Base-by-base conservation (phyloP, 2,888 invertebrate species). In the Leucoma salicis region DNA sequence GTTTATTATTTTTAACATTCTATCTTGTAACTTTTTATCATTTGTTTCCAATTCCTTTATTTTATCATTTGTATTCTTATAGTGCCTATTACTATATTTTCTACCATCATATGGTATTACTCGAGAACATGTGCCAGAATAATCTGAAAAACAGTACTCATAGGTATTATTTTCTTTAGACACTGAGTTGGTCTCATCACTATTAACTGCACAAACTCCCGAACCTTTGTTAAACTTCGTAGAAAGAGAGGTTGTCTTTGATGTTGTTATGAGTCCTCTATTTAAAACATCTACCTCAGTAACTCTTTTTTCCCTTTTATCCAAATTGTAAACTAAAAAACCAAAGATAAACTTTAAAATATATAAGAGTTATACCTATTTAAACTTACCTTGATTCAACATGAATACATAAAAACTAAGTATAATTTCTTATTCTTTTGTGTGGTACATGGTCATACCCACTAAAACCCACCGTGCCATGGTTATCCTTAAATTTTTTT, bases 21-120 rank as follows among this genome's bases (percentile, higher is more conserved):
- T 79, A n/a, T 68, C 67, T 2, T 64, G 71, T 42, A 88, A 62
- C 14, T 49, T 61, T 18, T 25, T 35, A 48, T 88, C 88, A 58
- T 86, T 74, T 58, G 66, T 56, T 51, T 88, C 88, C 78, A 87
- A 70, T 49, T 76, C 58, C 14, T 46, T 42, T 39, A 88, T 83
- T 69, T 78, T 85, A 31, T 49, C 31, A 57, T 84, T 71, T 12
- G 74, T 79, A 28, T 49, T 53, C 24, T 49, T 42, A 55, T 89
- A 88, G 64, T 82, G 77, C 11, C 45, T 50, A 42, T 71, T 46
- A 21, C 39, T 56, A 53, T 62, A 77, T 53, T 82, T 82, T 64
- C 87, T 72, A 13, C 74, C 74, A 18, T 12, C 32, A 49, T 73
- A 86, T 27, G 53, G 53, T 29, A 38, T 57, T 13, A 66, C 57